A percentile compares a stretch with the other conserved stretches of the same genome.
phyloP scores from a whole-genome alignment of 2,888 invertebrate species.

The Ischnus inquisitorius region DNA sequence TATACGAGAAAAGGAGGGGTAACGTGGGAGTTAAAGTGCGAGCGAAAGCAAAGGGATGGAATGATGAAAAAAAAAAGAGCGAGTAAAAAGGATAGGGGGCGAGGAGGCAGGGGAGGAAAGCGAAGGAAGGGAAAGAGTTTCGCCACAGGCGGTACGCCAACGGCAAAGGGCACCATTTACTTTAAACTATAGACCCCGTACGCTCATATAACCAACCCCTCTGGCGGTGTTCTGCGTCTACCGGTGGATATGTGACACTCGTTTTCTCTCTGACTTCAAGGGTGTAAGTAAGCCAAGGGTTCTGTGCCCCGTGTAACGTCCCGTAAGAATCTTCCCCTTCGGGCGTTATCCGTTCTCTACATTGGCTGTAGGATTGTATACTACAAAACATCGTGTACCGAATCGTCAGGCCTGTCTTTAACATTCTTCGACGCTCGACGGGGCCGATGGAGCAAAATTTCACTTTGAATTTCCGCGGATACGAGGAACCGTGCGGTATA shows the following conservation, averaged over 20 bases:
- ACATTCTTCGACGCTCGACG: constrained; percentile 18
- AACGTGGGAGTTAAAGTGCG: constrained; percentile 37
- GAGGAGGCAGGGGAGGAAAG: constrained; percentile 9
- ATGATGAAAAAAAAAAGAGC: constrained; percentile 60
- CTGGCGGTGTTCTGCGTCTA: constrained; percentile 19
- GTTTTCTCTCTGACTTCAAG: constrained; percentile 53
- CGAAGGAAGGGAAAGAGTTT: constrained; percentile 49
- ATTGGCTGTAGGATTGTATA: constrained; percentile 27
- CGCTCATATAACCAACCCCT: constrained; percentile 41
- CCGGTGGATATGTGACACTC: constrained; percentile 57
- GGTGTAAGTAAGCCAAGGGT: constrained; percentile 59
- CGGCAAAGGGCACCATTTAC: constrained; percentile 70
- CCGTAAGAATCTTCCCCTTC: constrained; percentile 45
- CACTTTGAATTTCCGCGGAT: constrained; percentile 17
- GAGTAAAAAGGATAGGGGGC: constrained; percentile 48
- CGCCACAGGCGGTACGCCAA: constrained; percentile 60
- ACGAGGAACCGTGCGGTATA: neutral
- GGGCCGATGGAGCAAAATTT: constrained; percentile 37
- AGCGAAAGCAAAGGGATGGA: constrained; percentile 40
- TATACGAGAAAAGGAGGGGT: neutral
- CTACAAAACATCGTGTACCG: constrained; percentile 35
- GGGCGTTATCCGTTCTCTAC: constrained; percentile 44
- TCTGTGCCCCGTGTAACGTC: constrained; percentile 44
- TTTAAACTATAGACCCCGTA: constrained; percentile 62
- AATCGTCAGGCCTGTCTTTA: constrained; percentile 43